Evolutionary conservation across 2,888 invertebrate species (phyloP).

Genomic region (Pseudeuparius sepicola): DNA sequence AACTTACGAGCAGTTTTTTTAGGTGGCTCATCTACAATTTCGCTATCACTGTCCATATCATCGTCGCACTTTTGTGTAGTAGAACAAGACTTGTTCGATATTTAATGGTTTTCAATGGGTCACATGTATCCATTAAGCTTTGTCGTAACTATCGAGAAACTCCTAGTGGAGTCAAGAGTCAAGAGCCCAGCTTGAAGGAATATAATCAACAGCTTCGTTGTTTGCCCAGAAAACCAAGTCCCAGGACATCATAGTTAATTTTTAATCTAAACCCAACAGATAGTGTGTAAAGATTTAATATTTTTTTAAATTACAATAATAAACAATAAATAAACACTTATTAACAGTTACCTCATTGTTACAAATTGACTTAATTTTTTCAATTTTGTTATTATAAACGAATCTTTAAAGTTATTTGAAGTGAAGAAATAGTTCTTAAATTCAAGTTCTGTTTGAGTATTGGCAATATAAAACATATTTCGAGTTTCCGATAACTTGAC

Average conservation of each 20-base stretch:
- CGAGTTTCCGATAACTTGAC: no score
- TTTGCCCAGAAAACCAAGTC: slow-evolving; percentile 10
- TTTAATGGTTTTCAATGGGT: slow-evolving; percentile 11
- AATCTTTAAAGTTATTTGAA: slow-evolving; percentile 10
- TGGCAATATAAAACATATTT: no score
- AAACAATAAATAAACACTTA: slow-evolving; percentile 5
- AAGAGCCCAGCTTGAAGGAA: slow-evolving; percentile 12
- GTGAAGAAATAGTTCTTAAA: no score
- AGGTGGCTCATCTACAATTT: no score
- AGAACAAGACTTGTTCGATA: slow-evolving; percentile 13
- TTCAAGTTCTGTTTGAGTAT: no score
- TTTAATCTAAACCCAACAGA: slow-evolving; percentile 2
- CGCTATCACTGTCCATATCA: no score
- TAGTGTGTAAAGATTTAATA: no score
- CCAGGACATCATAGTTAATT: slow-evolving; percentile 11
- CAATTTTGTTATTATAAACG: slow-evolving; percentile 9
- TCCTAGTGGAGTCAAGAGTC: slow-evolving; percentile 13
- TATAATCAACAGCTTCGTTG: slow-evolving; percentile 10
- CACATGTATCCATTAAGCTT: slow-evolving; percentile 13
- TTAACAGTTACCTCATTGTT: slow-evolving; percentile 7
- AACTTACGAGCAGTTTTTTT: no score
- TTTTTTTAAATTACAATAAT: not conserved
- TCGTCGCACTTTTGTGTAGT: no score
- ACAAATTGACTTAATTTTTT: slow-evolving; percentile 10
- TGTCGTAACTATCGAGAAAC: slow-evolving; percentile 13